Evolutionary conservation across 92 coral and sea anemone species (phyloP).

Genomic region (Epizoanthus fatuus): DNA sequence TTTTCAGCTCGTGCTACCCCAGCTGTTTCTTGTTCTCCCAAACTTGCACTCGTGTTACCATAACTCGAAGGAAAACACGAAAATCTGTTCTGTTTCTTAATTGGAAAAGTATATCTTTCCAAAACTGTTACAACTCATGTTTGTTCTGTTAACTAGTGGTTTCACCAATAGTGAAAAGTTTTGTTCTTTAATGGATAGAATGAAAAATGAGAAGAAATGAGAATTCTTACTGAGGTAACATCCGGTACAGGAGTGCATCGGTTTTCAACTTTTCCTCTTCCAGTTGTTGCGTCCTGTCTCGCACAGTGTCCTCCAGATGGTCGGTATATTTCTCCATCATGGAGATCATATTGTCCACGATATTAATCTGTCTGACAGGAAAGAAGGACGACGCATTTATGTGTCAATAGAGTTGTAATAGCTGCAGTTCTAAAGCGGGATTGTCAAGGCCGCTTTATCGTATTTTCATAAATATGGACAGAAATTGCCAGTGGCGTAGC

Average conservation of each 20-base stretch:
- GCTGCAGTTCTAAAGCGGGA: too few species aligned
- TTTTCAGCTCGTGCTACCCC: background rate
- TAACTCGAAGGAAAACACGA: too few species aligned
- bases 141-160: too few species aligned
- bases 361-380: conserved; percentile 74
- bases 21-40: background rate
- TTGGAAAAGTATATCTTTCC: too few species aligned
- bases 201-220: background rate
- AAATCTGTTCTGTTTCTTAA: too few species aligned
- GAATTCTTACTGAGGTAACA: conserved; percentile 77
- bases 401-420: too few species aligned
- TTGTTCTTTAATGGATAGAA: background rate
- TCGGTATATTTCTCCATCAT: conserved; percentile 89
- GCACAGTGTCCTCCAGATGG: conserved; percentile 78
- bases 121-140: too few species aligned
- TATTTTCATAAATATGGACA: too few species aligned
- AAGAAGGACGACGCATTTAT: background rate
- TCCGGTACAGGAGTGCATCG: conserved; percentile 80
- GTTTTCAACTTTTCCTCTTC: conserved; percentile 86
- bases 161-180: too few species aligned
- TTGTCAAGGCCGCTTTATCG: too few species aligned
- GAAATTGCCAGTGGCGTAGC: too few species aligned
- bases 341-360: conserved; percentile 89
- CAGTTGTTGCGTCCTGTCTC: conserved; percentile 76
- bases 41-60: too few species aligned